Evolutionary conservation across 1,140 invertebrate species (phyloP).

Genomic region (Galleria mellonella): DNA sequence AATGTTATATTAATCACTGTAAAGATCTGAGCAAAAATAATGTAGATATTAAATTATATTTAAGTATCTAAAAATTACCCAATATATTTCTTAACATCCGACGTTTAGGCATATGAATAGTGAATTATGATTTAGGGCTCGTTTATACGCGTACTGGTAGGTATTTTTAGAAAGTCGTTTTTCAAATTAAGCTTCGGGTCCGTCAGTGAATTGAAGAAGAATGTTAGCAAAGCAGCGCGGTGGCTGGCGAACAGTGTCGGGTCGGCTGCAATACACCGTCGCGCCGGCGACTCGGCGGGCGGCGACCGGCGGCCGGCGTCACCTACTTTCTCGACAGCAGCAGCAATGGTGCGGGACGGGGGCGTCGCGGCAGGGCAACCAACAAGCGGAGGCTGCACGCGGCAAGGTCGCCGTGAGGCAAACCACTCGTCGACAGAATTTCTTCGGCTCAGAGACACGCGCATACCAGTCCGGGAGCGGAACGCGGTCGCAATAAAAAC

Average conservation of each 20-base stretch:
- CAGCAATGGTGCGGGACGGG: constrained; percentile 16
- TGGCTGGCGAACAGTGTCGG: too few relatives aligned
- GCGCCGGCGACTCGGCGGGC: constrained; percentile 1
- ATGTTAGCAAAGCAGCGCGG: constrained; percentile 3
- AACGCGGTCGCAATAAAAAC: constrained; percentile 70
- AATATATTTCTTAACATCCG: too few relatives aligned
- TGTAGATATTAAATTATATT: too few relatives aligned
- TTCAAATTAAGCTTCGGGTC: constrained; percentile 37
- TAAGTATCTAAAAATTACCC: too few relatives aligned
- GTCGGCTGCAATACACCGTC: neutral
- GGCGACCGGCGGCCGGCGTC: constrained; percentile 29
- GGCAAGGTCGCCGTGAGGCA: constrained; percentile 69
- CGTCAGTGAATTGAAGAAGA: constrained; percentile 2
- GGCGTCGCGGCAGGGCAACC: constrained; percentile 1
- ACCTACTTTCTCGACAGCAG: constrained; percentile 63
- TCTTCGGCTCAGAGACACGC: constrained; percentile 55
- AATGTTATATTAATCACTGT: too few relatives aligned
- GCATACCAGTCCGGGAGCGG: constrained; percentile 64
- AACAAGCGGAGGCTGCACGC: constrained; percentile 13
- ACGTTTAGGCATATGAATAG: too few relatives aligned
- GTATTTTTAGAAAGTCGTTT: constrained; percentile 58
- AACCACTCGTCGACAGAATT: constrained; percentile 67
- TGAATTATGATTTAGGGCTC: too few relatives aligned
- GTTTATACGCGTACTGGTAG: neutral
- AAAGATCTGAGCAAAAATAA: too few relatives aligned